A percentile compares a stretch with the other conserved stretches of the same genome.
These are phyloP conservation scores for Solen grandis DNA, from an alignment of 1,140 invertebrate species.

Conservation along the genomic window DNA sequence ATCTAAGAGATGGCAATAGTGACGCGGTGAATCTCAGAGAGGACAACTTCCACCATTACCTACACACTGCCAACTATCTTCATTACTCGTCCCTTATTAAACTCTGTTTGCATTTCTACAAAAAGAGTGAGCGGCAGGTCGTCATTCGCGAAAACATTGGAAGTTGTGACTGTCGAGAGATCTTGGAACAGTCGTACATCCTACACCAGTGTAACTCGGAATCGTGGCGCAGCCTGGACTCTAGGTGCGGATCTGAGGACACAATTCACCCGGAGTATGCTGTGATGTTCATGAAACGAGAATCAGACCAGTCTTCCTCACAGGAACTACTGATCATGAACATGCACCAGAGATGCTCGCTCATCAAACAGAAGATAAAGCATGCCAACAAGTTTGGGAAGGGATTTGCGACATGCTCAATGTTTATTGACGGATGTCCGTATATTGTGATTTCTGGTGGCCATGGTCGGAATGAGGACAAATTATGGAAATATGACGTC, in stretches of 20 bases:
- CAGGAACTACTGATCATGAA: constrained; percentile 26
- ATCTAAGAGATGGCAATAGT: constrained; percentile 8
- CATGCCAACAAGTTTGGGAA: constrained; percentile 34
- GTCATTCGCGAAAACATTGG: too few relatives aligned
- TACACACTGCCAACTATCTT: neutral
- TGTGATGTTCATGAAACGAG: neutral
- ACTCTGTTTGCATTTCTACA: neutral
- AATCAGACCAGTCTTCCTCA: neutral
- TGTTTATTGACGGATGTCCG: constrained; percentile 18
- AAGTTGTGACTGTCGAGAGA: too few relatives aligned
- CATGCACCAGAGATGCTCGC: neutral
- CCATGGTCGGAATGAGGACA: neutral
- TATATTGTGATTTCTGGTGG: constrained; percentile 44
- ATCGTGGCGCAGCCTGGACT: neutral
- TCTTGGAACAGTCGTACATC: neutral
- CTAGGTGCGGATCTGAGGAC: neutral
- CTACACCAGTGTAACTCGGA: neutral
- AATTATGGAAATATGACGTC: constrained; percentile 29
- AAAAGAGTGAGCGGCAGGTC: neutral
- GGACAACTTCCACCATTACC: constrained; percentile 13
- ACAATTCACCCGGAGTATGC: constrained; percentile 9
- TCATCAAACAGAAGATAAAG: constrained; percentile 27
- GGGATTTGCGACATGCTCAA: constrained; percentile 24
- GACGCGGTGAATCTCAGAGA: neutral
- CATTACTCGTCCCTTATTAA: constrained; percentile 5